These are phyloP conservation scores for Holothuria scabra DNA, from an alignment of 53 echinoderm and acorn worm genomes.

Conservation along the genomic window DNA sequence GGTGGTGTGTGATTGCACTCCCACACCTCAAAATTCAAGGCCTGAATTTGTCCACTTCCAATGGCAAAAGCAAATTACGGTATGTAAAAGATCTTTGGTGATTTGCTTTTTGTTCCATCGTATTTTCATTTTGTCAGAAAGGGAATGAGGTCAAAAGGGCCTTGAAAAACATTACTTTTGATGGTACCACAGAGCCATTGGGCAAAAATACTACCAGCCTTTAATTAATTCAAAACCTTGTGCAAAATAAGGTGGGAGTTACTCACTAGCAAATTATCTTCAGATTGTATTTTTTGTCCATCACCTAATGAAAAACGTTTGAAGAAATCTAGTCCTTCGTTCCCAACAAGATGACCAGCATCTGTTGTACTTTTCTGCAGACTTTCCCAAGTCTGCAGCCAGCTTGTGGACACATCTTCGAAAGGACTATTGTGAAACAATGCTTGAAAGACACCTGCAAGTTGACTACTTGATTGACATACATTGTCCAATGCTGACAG, in stretches of 20 bases:
- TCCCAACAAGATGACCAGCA: slow-evolving; percentile 79
- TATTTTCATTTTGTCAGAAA: too few species aligned
- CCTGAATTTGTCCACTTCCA: too few species aligned
- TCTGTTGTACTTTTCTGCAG: slow-evolving; percentile 67
- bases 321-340: slow-evolving; percentile 76
- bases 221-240: too few species aligned
- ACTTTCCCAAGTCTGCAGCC: slow-evolving; percentile 78
- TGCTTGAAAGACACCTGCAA: slow-evolving; percentile 79
- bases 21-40: too few species aligned
- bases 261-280: slow-evolving; percentile 87
- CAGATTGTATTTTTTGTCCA: slow-evolving; percentile 71
- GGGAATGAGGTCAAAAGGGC: too few species aligned
- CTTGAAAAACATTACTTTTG: too few species aligned
- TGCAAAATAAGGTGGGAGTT: background rate
- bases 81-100: too few species aligned
- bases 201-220: too few species aligned
- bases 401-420: slow-evolving; percentile 66
- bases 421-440: slow-evolving; percentile 88
- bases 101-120: too few species aligned
- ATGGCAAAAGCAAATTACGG: too few species aligned
- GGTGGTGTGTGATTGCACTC: too few species aligned
- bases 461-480: slow-evolving; percentile 76
- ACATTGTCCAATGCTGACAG: slow-evolving; percentile 81
- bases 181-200: too few species aligned
- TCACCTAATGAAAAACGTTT: slow-evolving; percentile 59